These are phyloP conservation scores for Trilocha varians DNA, from an alignment of 2,888 invertebrate species.

Conservation along the genomic window DNA sequence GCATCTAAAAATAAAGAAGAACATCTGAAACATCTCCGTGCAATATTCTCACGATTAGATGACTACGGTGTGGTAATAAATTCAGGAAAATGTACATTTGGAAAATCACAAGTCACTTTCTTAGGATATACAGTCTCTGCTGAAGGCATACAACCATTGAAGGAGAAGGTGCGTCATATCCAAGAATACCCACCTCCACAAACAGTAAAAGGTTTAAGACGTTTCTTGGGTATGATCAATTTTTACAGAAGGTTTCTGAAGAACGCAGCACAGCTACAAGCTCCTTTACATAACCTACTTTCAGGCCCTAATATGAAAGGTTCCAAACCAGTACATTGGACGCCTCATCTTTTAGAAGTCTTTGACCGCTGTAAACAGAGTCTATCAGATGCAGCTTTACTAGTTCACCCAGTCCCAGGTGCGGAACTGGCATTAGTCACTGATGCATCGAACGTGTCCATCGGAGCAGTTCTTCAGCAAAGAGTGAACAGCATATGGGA, in stretches of 20 bases:
- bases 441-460: conserved; percentile 37
- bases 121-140: conserved; percentile 6
- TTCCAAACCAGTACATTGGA: conserved; percentile 17
- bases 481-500: conserved; percentile 17
- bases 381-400: conserved; percentile 22
- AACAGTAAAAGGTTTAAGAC: too few species aligned
- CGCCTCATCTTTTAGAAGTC: conserved; percentile 13
- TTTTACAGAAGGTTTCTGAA: conserved; percentile 17
- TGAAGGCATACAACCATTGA: conserved; percentile 3
- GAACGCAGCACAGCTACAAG: conserved; percentile 12
- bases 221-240: too few species aligned
- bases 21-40: conserved; percentile 6
- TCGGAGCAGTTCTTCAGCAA: conserved; percentile 41
- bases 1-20: conserved; percentile 1
- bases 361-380: conserved; percentile 22
- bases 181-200: too few species aligned
- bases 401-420: conserved; percentile 26
- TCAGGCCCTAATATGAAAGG: conserved; percentile 21
- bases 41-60: conserved; percentile 3
- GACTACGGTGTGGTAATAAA: conserved; percentile 8
- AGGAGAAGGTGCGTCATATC: conserved; percentile 4
- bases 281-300: conserved; percentile 6
- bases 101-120: conserved; percentile 6
- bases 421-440: conserved; percentile 24
- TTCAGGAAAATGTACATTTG: conserved; percentile 7